Evolutionary conservation across 2,888 invertebrate species (phyloP).

Genomic region (Netelia melanura): DNA sequence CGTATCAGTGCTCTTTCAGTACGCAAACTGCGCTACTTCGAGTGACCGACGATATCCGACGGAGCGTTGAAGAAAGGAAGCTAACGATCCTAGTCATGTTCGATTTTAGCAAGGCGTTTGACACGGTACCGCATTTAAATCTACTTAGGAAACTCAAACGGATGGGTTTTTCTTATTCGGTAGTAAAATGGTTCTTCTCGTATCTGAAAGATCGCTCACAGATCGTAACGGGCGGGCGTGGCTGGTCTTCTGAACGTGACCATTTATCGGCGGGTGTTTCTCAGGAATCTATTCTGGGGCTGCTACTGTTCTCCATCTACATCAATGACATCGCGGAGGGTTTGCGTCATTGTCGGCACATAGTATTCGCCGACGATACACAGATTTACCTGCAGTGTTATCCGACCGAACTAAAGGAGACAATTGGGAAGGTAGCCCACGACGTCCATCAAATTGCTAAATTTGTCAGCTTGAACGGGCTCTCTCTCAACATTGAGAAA

Average conservation of each 20-base stretch:
- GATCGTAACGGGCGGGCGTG: not conserved
- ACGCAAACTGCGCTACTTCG: conserved; percentile 25
- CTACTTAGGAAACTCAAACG: not conserved
- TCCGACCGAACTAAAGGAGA: too few relatives aligned
- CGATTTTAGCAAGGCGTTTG: not conserved
- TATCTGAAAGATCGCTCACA: not conserved
- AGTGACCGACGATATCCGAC: conserved; percentile 10
- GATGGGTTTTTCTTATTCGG: not conserved
- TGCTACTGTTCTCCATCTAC: too few relatives aligned
- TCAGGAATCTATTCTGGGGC: conserved; percentile 19
- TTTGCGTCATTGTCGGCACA: too few relatives aligned
- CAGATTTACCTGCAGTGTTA: too few relatives aligned
- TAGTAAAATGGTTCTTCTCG: not conserved
- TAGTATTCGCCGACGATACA: too few relatives aligned
- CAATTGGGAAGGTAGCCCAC: too few relatives aligned
- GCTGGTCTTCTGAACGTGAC: not conserved
- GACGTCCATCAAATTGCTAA: too few relatives aligned
- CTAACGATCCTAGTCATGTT: conserved; percentile 6
- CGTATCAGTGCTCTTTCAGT: conserved; percentile 3
- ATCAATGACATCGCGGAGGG: too few relatives aligned
- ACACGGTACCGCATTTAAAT: too few relatives aligned
- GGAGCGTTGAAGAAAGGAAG: conserved; percentile 6
- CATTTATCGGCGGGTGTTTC: not conserved
- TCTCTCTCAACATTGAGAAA: too few relatives aligned
- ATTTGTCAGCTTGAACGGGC: too few relatives aligned